phyloP scores from a whole-genome alignment of 53 echinoderm and acorn worm genomes.

The Astropecten irregularis region DNA sequence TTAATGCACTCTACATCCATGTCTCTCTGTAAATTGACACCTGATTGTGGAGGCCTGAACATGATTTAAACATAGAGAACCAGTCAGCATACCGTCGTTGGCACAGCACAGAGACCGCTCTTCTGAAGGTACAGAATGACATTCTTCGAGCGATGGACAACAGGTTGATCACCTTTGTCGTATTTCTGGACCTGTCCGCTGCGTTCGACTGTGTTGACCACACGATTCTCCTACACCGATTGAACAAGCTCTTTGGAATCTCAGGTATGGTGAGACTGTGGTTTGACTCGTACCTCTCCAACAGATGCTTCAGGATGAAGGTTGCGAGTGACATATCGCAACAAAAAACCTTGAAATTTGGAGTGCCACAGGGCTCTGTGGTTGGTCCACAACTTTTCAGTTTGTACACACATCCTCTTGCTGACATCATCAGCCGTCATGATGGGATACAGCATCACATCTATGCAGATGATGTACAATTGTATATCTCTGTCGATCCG shows the following conservation, averaged over 20 bases:
- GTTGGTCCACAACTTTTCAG: slow-evolving; percentile 24
- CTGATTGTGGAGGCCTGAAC: no score
- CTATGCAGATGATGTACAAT: slow-evolving; percentile 44
- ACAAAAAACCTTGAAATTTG: background rate
- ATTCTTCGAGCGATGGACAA: background rate
- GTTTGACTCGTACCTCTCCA: slow-evolving; percentile 10
- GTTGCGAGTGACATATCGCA: slow-evolving; percentile 1
- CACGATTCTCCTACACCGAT: background rate
- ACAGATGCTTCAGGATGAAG: slow-evolving; percentile 14
- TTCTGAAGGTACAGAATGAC: no score
- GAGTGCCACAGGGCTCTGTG: slow-evolving; percentile 36
- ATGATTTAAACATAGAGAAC: slow-evolving; percentile 6
- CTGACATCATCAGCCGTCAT: slow-evolving; percentile 3
- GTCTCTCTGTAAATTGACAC: no score
- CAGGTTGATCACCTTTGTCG: background rate
- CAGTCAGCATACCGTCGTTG: slow-evolving; percentile 4
- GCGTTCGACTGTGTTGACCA: background rate
- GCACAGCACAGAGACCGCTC: slow-evolving; percentile 9
- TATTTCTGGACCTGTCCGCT: background rate
- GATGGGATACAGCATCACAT: background rate
- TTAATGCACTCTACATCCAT: no score
- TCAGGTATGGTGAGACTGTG: background rate
- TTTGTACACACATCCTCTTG: background rate
- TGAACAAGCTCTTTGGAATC: background rate
- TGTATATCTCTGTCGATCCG: slow-evolving; percentile 12